A percentile compares a stretch with the other conserved stretches of the same genome.
phyloP scores from a whole-genome alignment of 2,797 vertebrate genomes.

The Manis javanica region DNA sequence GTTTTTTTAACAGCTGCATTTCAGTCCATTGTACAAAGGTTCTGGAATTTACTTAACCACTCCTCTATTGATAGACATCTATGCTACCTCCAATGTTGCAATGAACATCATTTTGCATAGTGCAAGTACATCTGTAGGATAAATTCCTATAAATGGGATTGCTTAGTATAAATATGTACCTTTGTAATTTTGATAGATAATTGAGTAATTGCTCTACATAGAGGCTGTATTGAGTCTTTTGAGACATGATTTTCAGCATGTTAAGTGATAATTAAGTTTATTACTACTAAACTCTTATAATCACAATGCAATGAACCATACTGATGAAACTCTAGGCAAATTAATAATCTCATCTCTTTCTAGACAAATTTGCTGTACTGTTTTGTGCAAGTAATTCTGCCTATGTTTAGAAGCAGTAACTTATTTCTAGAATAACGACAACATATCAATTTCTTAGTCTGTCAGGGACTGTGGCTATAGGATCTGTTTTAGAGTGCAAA shows the following conservation, averaged over 20 bases:
- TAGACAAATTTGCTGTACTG: background rate
- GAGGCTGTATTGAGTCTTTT: background rate
- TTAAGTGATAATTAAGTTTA: slow-evolving; percentile 41
- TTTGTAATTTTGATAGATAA: too few relatives aligned
- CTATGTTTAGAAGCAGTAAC: slow-evolving; percentile 29
- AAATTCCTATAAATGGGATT: too few relatives aligned
- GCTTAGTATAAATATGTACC: too few relatives aligned
- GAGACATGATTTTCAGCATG: slow-evolving; percentile 20
- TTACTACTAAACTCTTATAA: background rate
- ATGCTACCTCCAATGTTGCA: too few relatives aligned
- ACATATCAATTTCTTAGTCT: background rate
- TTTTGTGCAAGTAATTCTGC: slow-evolving; percentile 1
- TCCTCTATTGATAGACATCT: too few relatives aligned
- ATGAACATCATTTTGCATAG: too few relatives aligned
- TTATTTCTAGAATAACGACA: background rate
- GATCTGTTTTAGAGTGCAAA: background rate
- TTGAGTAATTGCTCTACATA: too few relatives aligned
- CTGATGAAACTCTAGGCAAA: background rate
- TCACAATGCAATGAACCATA: background rate
- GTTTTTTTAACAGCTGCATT: too few relatives aligned
- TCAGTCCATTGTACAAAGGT: too few relatives aligned
- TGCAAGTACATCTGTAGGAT: too few relatives aligned
- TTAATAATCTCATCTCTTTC: slow-evolving; percentile 35
- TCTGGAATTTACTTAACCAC: too few relatives aligned
- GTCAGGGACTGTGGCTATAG: background rate